Conservation (phyloP, 2,888 invertebrate genomes). For the Gasteruption jaculator region DNA sequence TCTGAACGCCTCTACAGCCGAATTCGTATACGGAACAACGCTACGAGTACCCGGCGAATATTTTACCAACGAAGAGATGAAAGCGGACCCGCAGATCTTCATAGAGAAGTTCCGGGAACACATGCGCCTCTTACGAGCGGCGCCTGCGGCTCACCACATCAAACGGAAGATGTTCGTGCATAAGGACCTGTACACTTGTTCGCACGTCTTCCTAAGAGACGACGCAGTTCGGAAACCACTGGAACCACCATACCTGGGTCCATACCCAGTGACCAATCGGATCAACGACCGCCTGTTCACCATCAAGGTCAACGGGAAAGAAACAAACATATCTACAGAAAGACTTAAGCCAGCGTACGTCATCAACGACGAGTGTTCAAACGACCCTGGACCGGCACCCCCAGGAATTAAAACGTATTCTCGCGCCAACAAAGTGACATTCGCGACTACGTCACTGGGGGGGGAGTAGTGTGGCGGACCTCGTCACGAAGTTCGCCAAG, state of each 20-base stretch:
- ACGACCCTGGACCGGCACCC: no score
- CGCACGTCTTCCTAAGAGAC: constrained; percentile 16
- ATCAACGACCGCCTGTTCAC: constrained; percentile 13
- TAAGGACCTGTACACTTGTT: constrained; percentile 10
- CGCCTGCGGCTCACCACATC: constrained; percentile 15
- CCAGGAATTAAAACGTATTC: no score
- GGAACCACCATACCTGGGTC: constrained; percentile 19
- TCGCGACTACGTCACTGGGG: no score
- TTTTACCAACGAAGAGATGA: constrained; percentile 12
- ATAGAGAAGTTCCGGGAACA: constrained; percentile 13
- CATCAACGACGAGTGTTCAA: background rate
- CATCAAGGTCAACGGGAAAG: constrained; percentile 9
- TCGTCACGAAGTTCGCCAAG: no score
- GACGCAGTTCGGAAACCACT: constrained; percentile 17
- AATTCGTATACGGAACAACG: constrained; percentile 34
- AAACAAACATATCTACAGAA: constrained; percentile 11
- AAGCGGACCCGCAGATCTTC: constrained; percentile 12
- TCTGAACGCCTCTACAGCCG: constrained; percentile 31
- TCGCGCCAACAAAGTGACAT: no score
- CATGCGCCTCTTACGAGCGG: constrained; percentile 15
- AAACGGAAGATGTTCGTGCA: constrained; percentile 4
- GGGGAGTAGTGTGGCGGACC: no score
- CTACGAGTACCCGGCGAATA: constrained; percentile 33
- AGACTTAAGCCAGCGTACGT: constrained; percentile 15
- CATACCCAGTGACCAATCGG: constrained; percentile 12